Base-by-base conservation (phyloP, 2,888 invertebrate genomes). In the Cotesia congregata region DNA sequence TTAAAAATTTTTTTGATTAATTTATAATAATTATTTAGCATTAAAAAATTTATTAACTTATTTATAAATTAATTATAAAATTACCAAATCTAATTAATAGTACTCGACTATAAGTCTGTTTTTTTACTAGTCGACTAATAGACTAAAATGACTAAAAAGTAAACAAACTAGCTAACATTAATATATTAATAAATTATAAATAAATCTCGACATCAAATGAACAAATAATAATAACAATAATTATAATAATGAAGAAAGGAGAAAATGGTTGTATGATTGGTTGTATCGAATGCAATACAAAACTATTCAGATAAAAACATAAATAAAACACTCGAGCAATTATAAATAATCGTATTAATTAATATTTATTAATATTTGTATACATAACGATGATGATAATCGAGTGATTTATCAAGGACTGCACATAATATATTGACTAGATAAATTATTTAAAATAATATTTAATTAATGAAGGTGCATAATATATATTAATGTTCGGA, bases 401-500 rank as follows among this genome's bases (percentile, higher is more conserved):
- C 60, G 69, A 67, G 70, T 74, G 59, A 60, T 67, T 73, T 50
- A 72, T 80, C 77, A 79, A 82, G 75, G 84, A 87, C 84, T 87
- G 87, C 87, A 87, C 87, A 87, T n/a, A 86, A 83, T 87, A 81
- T 83, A 86, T 80, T 85, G 82, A 81, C 86, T 84, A 86, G 62
- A 62, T 62, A 17, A 17, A 62, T 62, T 62, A 62, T n/a, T 15
- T 20, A 62, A 17, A 62, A 17, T 15, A 17, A 6, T n/a, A 20
- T n/a, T 17, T 5, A 62, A 62, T 62, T 17, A 62, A 62, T 50
- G 2, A 50, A 50, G 50, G 50, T 50, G 50, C 50, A 78, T 79
- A 71, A 72, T 20, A 75, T 12, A 60, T 60, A 5, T 60, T 6
- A 50, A 50, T 12, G 12, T 50, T 50, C 9, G 50, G 50, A 50